phyloP scores from a whole-genome alignment of 1,140 invertebrate genomes.

The Ooceraea biroi region DNA sequence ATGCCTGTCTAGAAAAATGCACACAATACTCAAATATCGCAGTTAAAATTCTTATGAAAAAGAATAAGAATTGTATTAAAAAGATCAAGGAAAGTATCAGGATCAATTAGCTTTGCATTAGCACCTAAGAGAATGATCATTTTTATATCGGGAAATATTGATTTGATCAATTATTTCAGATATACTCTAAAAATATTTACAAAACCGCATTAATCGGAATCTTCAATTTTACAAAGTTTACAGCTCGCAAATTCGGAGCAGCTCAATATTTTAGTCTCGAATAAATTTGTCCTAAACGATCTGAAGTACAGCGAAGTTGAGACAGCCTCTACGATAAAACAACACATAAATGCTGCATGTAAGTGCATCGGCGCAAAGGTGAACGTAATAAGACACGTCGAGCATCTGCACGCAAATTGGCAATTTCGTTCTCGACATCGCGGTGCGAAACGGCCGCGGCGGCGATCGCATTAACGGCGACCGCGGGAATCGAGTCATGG shows the following conservation, averaged over 20 bases:
- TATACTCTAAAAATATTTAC: too few relatives aligned
- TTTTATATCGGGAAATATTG: background rate
- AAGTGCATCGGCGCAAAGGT: background rate
- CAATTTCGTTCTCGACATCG: conserved; percentile 24
- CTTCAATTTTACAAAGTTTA: too few relatives aligned
- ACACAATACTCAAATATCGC: background rate
- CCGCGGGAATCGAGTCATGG: background rate
- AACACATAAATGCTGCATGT: background rate
- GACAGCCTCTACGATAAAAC: background rate
- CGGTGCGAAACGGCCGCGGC: background rate
- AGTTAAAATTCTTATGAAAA: background rate
- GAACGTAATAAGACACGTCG: conserved; percentile 32
- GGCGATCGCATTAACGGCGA: background rate
- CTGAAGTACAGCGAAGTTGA: background rate
- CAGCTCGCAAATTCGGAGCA: too few relatives aligned
- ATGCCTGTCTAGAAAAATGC: background rate
- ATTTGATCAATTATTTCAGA: background rate
- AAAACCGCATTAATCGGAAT: too few relatives aligned
- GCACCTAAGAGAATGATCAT: too few relatives aligned
- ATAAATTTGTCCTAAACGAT: too few relatives aligned
- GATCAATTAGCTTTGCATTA: too few relatives aligned
- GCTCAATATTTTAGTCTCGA: too few relatives aligned
- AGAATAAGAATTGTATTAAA: background rate
- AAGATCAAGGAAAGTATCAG: too few relatives aligned
- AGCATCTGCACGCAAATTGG: conserved; percentile 21